Base-by-base conservation (phyloP, 30 jellyfish, hydroid and myxozoan species). In the Euphysa ruthae region DNA sequence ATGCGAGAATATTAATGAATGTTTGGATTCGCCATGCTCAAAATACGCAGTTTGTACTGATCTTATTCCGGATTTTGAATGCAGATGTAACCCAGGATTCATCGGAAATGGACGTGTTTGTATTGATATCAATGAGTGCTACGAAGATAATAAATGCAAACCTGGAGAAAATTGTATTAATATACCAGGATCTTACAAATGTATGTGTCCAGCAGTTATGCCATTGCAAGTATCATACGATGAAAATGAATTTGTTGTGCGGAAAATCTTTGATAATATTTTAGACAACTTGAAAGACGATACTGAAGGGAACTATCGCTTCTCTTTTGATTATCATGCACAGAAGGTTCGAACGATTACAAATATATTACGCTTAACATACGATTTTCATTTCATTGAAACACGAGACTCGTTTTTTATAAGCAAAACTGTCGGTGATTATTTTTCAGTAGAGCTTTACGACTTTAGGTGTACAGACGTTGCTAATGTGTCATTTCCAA, bases 391-490 rank as follows among this genome's bases (percentile, higher is more conserved):
- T 63, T 79, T 51, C 55, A 27, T 44, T 19, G 94, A 89, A 75
- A 82, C 74, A 21, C 32, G 65, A 12, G 78, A 69, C 7, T 75
- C 98, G 0, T 89, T 89, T 43, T 61, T 50, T 65, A 50, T 68
- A 25, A 77, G 61, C 26, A 71, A 75, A 23, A 73, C 77, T 4
- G 63, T 77, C 24, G 82, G 82, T 12, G 71, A 89, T 52, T 49
- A 43, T 19, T 50, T 81, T 31, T 91, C 95, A 0, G 32, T 89
- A 25, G 98, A 89, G 64, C 63, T 89, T 90, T 89, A 80, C 51
- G 98, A 89, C 49, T 72, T 81, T 60, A 90, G 95, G 8, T 89
- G 98, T 66, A 61, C 82, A 13, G 98, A 89, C 23, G 95, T 82
- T 24, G 73, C 55, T 55, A 62, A 66, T 26, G 44, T 89, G 50